Conservation (phyloP, 2,888 invertebrate genomes). For the Philhelius pedissequus region DNA sequence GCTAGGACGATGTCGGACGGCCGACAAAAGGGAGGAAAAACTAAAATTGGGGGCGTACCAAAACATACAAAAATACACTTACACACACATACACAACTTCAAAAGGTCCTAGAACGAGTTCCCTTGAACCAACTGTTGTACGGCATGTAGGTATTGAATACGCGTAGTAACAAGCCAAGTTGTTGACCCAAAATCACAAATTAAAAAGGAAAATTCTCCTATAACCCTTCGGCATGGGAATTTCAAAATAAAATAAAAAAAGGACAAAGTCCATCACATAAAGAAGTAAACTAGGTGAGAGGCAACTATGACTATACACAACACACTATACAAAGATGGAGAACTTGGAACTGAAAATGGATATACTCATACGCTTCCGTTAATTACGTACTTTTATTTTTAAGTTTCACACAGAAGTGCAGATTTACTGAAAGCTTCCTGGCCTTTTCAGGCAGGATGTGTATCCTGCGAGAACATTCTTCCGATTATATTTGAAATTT, state of each 20-base stretch:
- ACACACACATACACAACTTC: not conserved
- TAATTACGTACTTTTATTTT: slow-evolving; percentile 64
- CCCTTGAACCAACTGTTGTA: slow-evolving; percentile 67
- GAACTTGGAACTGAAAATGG: slow-evolving; percentile 23
- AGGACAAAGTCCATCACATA: slow-evolving; percentile 21
- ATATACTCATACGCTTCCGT: slow-evolving; percentile 45
- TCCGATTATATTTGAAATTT: slow-evolving; percentile 32
- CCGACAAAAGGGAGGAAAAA: slow-evolving; percentile 6
- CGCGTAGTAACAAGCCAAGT: slow-evolving; percentile 64
- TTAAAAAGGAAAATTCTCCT: slow-evolving; percentile 44
- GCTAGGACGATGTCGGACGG: not conserved
- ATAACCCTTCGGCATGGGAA: not conserved
- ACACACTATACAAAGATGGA: too few species aligned
- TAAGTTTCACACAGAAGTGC: slow-evolving; percentile 28
- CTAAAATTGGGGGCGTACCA: slow-evolving; percentile 43
- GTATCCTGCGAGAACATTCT: slow-evolving; percentile 20
- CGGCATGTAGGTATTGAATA: slow-evolving; percentile 45
- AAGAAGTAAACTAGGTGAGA: slow-evolving; percentile 37
- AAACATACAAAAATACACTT: not conserved
- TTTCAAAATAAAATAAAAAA: slow-evolving; percentile 17
- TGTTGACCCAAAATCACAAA: slow-evolving; percentile 68
- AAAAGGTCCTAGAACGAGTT: slow-evolving; percentile 32
- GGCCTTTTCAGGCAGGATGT: slow-evolving; percentile 26
- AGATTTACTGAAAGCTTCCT: slow-evolving; percentile 28
- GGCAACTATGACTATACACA: not conserved